Base-by-base conservation (phyloP, 1,140 invertebrate genomes). In the Linepithema humile region DNA sequence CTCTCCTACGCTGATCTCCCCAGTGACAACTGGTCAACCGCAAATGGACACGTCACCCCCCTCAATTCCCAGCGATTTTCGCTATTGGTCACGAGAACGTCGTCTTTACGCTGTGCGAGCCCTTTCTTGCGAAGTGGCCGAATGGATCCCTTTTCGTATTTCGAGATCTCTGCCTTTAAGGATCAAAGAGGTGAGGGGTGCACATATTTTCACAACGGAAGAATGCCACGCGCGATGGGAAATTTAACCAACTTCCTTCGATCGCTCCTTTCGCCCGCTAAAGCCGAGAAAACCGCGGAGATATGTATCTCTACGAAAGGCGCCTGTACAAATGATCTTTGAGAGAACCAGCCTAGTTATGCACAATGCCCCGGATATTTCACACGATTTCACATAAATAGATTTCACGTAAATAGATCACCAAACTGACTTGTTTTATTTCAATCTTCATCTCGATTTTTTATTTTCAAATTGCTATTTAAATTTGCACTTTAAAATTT, bases 21-120 rank as follows among this genome's bases (percentile, higher is more conserved):
- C 60, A 75, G 38, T 85, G 72, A 89, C 89, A 90, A 91, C 93
- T 91, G 94, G 94, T 93, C 94, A 94, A 93, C 93, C 92, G 89
- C 94, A 94, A 94, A 94, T 94, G 93, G 93, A 94, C 93, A 93
- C 91, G 92, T 94, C 93, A 94, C 93, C 91, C 93, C 93, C 90
- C 74, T 87, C 90, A 90, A 92, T 93, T 92, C 90, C 84, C 90
- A 91, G 59, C 90, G 91, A 92, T 92, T 92, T 88, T 92, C 83
- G 88, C 86, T 72, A 90, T 90, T 90, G 88, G 82, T 72, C 86
- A 84, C 82, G 69, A 57, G 69, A 40, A 72, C 73, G 67, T 74
- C 73, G 60, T 60, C 82, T 84, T 82, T 82, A 73, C 62, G 69
- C 84, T 43, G 60, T 69, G 59, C 78, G 62, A 85, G 82, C 83